These are phyloP conservation scores for Anorthoa munda DNA, from an alignment of 2,888 invertebrate genomes.

Conservation along the genomic window DNA sequence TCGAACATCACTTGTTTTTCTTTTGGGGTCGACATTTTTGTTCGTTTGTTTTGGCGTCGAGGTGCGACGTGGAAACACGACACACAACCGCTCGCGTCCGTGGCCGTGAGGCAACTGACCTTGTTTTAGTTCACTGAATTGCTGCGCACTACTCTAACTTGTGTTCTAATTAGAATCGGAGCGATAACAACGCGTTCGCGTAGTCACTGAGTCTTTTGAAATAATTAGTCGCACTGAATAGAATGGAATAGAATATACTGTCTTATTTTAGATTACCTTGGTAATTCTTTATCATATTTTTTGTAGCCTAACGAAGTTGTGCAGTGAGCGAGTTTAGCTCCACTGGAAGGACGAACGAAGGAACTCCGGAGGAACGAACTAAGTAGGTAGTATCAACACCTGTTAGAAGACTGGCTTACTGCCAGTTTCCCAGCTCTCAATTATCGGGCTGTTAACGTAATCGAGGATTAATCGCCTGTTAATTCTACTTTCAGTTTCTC, in stretches of 20 bases:
- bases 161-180: constrained; percentile 36
- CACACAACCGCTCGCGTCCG: neutral
- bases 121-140: constrained; percentile 39
- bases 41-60: neutral
- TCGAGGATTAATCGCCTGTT: too few species aligned
- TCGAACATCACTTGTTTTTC: constrained; percentile 31
- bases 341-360: neutral
- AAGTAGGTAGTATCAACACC: too few species aligned
- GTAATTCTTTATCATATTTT: neutral
- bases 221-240: neutral
- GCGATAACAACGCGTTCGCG: neutral
- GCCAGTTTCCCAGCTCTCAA: too few species aligned
- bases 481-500: too few species aligned
- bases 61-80: accelerated
- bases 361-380: neutral
- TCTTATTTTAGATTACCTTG: neutral
- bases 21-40: constrained; percentile 12
- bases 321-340: neutral
- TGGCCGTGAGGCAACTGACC: constrained; percentile 41
- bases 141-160: constrained; percentile 21
- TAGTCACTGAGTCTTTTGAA: neutral
- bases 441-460: too few species aligned
- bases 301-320: neutral
- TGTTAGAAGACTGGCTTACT: too few species aligned
- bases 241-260: neutral